Evolutionary conservation across 2,888 invertebrate species (phyloP), one percentile per base, ranked within the genome.

Genomic region (Polymixis lichenea): DNA sequence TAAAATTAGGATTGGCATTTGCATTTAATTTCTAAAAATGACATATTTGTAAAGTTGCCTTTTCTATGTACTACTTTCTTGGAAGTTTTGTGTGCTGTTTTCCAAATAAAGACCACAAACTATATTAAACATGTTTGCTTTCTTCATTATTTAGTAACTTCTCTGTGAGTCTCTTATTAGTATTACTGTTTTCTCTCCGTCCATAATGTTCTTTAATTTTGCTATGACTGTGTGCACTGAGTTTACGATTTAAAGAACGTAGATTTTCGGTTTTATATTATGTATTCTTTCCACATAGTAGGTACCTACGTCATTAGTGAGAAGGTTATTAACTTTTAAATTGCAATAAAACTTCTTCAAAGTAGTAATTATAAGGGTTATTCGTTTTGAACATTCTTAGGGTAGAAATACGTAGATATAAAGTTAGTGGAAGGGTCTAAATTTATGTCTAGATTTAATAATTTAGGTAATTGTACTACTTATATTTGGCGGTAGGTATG

Each of bases 301-400:
- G n/a, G 51, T 60, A 62, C 28, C n/a, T 65, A 56, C 49, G 25
- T 56, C 25, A 84, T 88, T 72, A 85, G 75, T n/a, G 55, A 82
- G 64, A 75, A 86, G 80, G 78, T 84, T 75, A 89, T 87, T 86
- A 89, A 86, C 80, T 88, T 88, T 88, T 87, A 87, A 91, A 91
- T 89, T 90, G 87, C 90, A 89, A 91, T 92, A 91, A 90, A 92
- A 93, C 88, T 91, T 89, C 83, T 91, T 89, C 84, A 89, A 90
- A 89, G 89, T 91, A 89, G 90, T 91, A 91, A 93, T 94, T 92
- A 93, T 93, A 90, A 91, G 91, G 92, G 91, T 90, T 93, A 92
- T 93, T 91, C 90, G 88, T 90, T 89, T 89, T 92, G 91, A 94
- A 90, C 92, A 92, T 89, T 87, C 88, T 89, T 88, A 80, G 91